Evolutionary conservation across 2,797 vertebrate species (phyloP).

Genomic region (Carapus acus): DNA sequence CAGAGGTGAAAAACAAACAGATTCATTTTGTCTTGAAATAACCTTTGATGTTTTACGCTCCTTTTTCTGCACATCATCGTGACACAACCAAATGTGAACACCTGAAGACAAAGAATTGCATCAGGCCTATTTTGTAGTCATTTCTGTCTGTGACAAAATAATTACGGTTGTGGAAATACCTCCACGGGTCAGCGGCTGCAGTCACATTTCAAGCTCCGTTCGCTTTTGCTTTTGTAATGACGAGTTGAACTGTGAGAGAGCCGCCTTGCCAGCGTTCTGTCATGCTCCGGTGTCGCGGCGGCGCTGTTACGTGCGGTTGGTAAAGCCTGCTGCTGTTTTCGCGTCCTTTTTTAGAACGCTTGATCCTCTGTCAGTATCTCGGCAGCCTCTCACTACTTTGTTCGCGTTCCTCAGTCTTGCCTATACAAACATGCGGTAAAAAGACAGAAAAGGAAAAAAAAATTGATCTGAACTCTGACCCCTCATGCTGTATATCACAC

Average conservation of each 20-base stretch:
- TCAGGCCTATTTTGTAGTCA: slow-evolving; percentile 6
- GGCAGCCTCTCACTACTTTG: slow-evolving; percentile 10
- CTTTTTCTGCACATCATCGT: too few species aligned
- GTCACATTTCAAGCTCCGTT: slow-evolving; percentile 27
- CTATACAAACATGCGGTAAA: too few species aligned
- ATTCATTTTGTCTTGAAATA: too few species aligned
- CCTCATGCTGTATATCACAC: too few species aligned
- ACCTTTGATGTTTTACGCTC: not conserved
- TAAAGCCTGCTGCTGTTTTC: not conserved
- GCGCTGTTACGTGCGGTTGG: not conserved
- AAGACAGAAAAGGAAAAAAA: not conserved
- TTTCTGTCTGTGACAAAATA: slow-evolving; percentile 1
- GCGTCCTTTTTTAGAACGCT: slow-evolving; percentile 15
- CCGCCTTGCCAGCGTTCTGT: slow-evolving; percentile 11
- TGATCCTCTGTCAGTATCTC: slow-evolving; percentile 12
- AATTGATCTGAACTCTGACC: too few species aligned
- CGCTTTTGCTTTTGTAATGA: slow-evolving; percentile 15
- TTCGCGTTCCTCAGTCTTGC: slow-evolving; percentile 4
- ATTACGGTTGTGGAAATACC: slow-evolving; percentile 14
- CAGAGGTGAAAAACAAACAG: too few species aligned
- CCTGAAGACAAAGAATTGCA: too few species aligned
- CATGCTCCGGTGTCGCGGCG: slow-evolving; percentile 6
- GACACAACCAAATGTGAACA: too few species aligned
- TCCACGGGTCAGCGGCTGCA: not conserved
- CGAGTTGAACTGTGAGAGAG: slow-evolving; percentile 20